Conservation (phyloP, 2,113 vertebrate species). For the Rhagologus leucostigma region DNA sequence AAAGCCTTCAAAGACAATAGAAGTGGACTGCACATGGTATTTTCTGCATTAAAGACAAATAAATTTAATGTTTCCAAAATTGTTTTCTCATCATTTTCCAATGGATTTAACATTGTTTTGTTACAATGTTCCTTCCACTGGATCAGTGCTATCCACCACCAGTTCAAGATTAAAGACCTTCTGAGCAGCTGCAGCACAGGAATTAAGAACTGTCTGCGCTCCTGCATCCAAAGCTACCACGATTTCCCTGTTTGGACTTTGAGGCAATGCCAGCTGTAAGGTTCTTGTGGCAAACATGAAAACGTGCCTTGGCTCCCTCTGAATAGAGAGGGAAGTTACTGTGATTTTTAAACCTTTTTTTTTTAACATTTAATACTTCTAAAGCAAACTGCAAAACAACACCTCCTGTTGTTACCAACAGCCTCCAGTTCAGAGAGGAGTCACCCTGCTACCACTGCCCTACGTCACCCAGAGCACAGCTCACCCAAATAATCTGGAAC, state of each 20-base stretch:
- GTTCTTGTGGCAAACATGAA: neutral
- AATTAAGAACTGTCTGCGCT: neutral
- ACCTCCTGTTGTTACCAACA: neutral
- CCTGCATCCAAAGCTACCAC: neutral
- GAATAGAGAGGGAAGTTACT: neutral
- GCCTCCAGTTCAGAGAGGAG: neutral
- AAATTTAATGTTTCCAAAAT: neutral
- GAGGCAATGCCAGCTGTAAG: neutral
- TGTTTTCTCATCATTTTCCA: neutral
- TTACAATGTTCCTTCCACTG: neutral
- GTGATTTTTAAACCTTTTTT: neutral
- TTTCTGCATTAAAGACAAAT: neutral
- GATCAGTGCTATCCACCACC: neutral
- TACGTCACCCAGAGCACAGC: neutral
- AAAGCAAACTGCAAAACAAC: neutral
- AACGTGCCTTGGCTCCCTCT: neutral
- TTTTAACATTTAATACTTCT: neutral
- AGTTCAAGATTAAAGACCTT: neutral
- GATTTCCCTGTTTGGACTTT: neutral
- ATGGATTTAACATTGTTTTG: neutral
- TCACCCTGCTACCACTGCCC: neutral
- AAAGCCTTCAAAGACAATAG: neutral
- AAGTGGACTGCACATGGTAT: neutral
- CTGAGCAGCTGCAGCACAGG: neutral
- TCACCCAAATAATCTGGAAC: neutral